Percentiles rank a stretch among this genome's conserved stretches.
phyloP scores from a whole-genome alignment of 1,140 invertebrate genomes.

The Drosophila watanabei region DNA sequence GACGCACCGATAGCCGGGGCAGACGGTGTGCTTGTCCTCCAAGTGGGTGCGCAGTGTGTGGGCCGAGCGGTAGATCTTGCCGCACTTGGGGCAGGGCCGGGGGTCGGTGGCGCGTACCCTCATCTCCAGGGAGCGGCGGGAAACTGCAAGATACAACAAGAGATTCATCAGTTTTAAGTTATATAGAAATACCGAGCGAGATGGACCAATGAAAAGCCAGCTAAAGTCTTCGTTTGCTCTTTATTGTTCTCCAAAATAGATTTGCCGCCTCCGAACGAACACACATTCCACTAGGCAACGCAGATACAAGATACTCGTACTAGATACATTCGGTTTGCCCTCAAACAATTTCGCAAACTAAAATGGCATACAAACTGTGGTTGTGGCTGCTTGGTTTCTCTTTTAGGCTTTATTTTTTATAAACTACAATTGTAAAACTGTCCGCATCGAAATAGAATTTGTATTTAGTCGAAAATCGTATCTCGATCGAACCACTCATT shows the following conservation, averaged over 20 bases:
- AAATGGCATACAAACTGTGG: slow-evolving; percentile 62
- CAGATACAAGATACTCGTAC: slow-evolving; percentile 65
- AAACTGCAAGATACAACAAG: slow-evolving; percentile 86
- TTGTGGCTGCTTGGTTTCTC: no score
- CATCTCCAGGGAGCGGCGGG: slow-evolving; percentile 92
- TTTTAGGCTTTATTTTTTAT: slow-evolving; percentile 40
- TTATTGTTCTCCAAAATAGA: slow-evolving; percentile 82
- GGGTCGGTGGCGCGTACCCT: slow-evolving; percentile 95
- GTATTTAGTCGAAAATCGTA: slow-evolving; percentile 38
- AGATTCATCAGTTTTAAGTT: neutral
- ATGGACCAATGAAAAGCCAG: slow-evolving; percentile 23
- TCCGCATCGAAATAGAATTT: slow-evolving; percentile 72
- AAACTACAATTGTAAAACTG: slow-evolving; percentile 79
- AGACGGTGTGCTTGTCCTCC: slow-evolving; percentile 96
- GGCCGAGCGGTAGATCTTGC: slow-evolving; percentile 96
- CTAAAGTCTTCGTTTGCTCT: slow-evolving; percentile 71
- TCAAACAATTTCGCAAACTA: slow-evolving; percentile 74
- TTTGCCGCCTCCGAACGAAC: slow-evolving; percentile 61
- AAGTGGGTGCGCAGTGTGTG: slow-evolving; percentile 95
- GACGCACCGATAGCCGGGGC: slow-evolving; percentile 95
- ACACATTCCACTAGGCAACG: slow-evolving; percentile 43
- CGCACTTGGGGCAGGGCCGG: slow-evolving; percentile 95
- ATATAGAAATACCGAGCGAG: neutral
- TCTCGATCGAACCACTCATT: slow-evolving; percentile 27
- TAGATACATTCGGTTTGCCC: slow-evolving; percentile 41